These are phyloP conservation scores for Pachymerium ferrugineum DNA, from an alignment of 2,888 invertebrate genomes.

Conservation along the genomic window DNA sequence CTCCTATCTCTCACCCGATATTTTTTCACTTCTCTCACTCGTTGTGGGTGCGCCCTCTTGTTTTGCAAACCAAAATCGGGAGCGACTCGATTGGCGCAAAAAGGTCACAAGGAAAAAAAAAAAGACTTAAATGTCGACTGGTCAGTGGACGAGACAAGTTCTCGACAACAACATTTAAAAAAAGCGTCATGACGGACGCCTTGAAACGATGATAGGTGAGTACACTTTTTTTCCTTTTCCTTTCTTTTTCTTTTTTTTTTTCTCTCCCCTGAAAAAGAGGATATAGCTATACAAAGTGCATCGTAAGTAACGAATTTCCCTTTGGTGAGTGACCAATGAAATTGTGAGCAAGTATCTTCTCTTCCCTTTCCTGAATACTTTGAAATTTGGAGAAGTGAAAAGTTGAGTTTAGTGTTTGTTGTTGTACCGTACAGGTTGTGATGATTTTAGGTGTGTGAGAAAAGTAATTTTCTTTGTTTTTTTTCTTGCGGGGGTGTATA, in stretches of 20 bases:
- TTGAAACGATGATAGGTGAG: not conserved
- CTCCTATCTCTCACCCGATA: not conserved
- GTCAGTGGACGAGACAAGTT: too few relatives aligned
- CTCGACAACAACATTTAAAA: not conserved
- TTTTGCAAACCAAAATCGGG: not conserved
- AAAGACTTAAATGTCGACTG: not conserved
- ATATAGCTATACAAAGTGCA: not conserved
- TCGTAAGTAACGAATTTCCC: not conserved
- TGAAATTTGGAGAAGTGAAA: not conserved
- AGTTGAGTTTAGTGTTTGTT: too few relatives aligned
- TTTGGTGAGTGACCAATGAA: not conserved
- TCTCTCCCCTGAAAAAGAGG: too few relatives aligned
- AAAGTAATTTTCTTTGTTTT: too few relatives aligned
- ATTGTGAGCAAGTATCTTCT: not conserved
- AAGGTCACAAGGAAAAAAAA: not conserved
- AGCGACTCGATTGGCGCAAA: constrained; percentile 25
- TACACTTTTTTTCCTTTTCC: not conserved
- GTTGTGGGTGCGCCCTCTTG: not conserved
- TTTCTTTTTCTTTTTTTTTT: not conserved
- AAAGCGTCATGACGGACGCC: not conserved
- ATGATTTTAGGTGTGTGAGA: too few relatives aligned
- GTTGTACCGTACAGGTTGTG: too few relatives aligned
- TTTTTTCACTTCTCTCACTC: not conserved
- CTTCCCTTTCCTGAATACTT: constrained; percentile 3
- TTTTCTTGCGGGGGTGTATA: too few relatives aligned